These are phyloP conservation scores for Steinernema khuongi DNA, from an alignment of 1,140 invertebrate genomes.

Conservation along the genomic window DNA sequence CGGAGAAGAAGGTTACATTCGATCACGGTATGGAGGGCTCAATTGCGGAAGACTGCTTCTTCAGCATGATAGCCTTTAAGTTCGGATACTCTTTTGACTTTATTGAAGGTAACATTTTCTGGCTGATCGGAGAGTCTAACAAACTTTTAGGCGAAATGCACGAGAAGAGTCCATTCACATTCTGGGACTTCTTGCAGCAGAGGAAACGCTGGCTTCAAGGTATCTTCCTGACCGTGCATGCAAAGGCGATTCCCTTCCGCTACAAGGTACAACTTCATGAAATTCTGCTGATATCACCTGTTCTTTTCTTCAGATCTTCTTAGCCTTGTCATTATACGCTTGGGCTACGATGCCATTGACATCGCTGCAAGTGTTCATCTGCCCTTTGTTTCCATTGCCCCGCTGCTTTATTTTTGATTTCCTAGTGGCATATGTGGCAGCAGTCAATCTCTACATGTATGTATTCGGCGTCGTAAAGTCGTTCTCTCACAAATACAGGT, in stretches of 20 bases:
- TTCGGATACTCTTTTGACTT: conserved; percentile 72
- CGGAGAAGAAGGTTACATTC: conserved; percentile 82
- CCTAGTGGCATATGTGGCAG: conserved; percentile 57
- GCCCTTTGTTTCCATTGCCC: conserved; percentile 52
- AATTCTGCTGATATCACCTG: not conserved
- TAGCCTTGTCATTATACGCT: conserved; percentile 83
- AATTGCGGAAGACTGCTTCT: conserved; percentile 93
- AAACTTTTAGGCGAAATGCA: conserved; percentile 72
- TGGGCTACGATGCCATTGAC: conserved; percentile 81
- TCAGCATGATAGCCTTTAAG: conserved; percentile 77
- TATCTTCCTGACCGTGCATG: conserved; percentile 87
- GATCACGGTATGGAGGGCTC: conserved; percentile 90
- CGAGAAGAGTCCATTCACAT: conserved; percentile 92
- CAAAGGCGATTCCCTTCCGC: conserved; percentile 72
- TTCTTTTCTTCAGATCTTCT: conserved; percentile 65
- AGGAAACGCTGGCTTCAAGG: conserved; percentile 92
- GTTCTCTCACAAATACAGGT: conserved; percentile 58
- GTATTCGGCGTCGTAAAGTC: conserved; percentile 57
- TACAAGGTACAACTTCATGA: conserved; percentile 72
- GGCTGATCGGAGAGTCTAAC: not conserved
- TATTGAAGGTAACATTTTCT: conserved; percentile 69
- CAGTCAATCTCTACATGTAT: conserved; percentile 59
- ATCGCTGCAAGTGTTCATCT: conserved; percentile 51
- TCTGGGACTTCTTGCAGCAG: conserved; percentile 89
- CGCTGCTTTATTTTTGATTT: conserved; percentile 48